phyloP scores from a whole-genome alignment of 2,797 vertebrate species.

The Chelidonichthys spinosus region DNA sequence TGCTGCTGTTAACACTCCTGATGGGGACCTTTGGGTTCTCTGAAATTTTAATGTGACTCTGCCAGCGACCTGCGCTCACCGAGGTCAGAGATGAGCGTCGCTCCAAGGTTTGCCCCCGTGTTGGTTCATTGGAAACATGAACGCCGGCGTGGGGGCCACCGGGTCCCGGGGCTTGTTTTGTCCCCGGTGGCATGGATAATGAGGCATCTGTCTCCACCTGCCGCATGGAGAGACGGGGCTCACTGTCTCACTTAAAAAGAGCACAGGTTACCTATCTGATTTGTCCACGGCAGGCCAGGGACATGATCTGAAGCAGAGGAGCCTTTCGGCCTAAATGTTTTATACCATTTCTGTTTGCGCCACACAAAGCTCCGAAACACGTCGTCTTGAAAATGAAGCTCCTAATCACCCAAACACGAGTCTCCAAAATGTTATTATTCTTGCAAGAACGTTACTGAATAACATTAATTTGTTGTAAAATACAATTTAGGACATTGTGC shows the following conservation, averaged over 20 bases:
- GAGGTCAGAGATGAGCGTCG: slow-evolving; percentile 85
- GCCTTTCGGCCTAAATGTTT: slow-evolving; percentile 75
- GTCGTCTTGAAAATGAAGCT: neutral
- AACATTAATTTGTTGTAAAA: neutral
- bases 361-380: neutral
- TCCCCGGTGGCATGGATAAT: slow-evolving; percentile 78
- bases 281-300: slow-evolving; percentile 65
- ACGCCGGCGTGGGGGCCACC: slow-evolving; percentile 57
- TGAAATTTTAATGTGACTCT: slow-evolving; percentile 86
- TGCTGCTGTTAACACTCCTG: slow-evolving; percentile 82
- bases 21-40: slow-evolving; percentile 84
- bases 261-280: slow-evolving; percentile 82
- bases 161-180: slow-evolving; percentile 69
- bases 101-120: slow-evolving; percentile 66
- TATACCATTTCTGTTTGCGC: slow-evolving; percentile 53
- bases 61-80: slow-evolving; percentile 74
- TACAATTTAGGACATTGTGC: neutral
- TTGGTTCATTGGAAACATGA: slow-evolving; percentile 73
- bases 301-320: slow-evolving; percentile 75
- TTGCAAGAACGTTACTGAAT: neutral
- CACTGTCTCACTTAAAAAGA: slow-evolving; percentile 76
- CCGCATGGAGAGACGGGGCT: slow-evolving; percentile 69
- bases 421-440: neutral
- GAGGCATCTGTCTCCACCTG: slow-evolving; percentile 81
- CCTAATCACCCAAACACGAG: slow-evolving; percentile 29